These are phyloP conservation scores for Drosophila diplacantha DNA, from an alignment of 2,888 invertebrate species.

Conservation along the genomic window DNA sequence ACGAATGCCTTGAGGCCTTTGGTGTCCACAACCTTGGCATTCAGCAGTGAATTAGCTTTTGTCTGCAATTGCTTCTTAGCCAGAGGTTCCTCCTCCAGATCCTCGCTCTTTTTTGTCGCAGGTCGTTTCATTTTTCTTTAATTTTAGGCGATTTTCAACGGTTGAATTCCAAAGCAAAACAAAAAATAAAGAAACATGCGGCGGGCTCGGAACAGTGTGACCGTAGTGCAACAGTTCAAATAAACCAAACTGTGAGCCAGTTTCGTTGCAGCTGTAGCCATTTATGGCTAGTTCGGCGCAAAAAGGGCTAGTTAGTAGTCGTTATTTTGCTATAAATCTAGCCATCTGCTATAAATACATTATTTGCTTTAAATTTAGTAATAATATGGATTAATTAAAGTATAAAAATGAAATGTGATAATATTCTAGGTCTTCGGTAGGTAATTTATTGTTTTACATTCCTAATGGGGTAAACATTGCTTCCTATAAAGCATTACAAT, in stretches of 20 bases:
- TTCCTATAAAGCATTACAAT: too few relatives aligned
- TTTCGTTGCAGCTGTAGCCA: not conserved
- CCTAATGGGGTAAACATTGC: too few relatives aligned
- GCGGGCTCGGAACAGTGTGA: constrained; percentile 13
- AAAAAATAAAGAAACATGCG: constrained; percentile 21
- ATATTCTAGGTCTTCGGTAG: too few relatives aligned
- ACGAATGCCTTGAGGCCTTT: constrained; percentile 84
- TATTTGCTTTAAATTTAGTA: too few relatives aligned
- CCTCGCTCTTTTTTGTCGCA: not conserved
- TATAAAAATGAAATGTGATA: too few relatives aligned
- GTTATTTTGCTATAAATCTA: too few relatives aligned
- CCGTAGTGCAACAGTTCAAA: not conserved
- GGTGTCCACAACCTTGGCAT: constrained; percentile 81
- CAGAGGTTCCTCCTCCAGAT: constrained; percentile 3
- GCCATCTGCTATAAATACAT: too few relatives aligned
- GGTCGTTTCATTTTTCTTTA: constrained; percentile 3
- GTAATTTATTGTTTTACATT: too few relatives aligned
- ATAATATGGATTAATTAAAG: too few relatives aligned
- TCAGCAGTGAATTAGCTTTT: constrained; percentile 85
- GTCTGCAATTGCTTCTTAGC: constrained; percentile 79
- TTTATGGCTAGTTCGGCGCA: not conserved
- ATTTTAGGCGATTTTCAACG: not conserved
- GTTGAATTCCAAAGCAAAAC: not conserved
- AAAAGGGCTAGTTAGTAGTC: not conserved
- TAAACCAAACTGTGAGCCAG: not conserved